Conservation (phyloP, 2,888 invertebrate genomes). For the Spilosoma lubricipeda region DNA sequence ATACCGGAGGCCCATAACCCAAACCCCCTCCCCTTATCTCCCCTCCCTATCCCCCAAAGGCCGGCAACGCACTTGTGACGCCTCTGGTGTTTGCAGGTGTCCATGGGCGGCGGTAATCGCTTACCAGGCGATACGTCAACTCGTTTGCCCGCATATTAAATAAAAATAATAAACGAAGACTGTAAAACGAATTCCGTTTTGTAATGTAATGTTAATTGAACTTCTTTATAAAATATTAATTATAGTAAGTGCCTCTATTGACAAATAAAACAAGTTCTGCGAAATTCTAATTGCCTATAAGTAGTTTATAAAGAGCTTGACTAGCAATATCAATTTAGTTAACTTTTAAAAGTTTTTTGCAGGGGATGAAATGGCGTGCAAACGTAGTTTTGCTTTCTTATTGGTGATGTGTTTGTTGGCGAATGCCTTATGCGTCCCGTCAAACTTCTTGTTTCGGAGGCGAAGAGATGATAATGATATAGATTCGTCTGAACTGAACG, state of each 20-base stretch:
- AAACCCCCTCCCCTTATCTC: too few relatives aligned
- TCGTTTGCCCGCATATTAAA: too few relatives aligned
- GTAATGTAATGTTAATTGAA: too few relatives aligned
- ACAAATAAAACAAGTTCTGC: conserved; percentile 22
- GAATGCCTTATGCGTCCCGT: conserved; percentile 66
- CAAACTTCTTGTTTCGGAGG: conserved; percentile 31
- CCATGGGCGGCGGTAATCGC: too few relatives aligned
- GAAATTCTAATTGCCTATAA: conserved; percentile 35
- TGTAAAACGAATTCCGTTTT: too few relatives aligned
- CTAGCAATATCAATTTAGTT: conserved; percentile 19
- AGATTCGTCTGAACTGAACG: conserved; percentile 17
- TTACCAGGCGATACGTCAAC: too few relatives aligned
- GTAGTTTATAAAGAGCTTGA: conserved; percentile 15
- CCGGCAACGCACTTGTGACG: too few relatives aligned
- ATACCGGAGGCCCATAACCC: too few relatives aligned
- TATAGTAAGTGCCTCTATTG: neutral
- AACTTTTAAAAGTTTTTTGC: conserved; percentile 44
- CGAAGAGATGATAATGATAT: conserved; percentile 46
- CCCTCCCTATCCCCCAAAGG: too few relatives aligned
- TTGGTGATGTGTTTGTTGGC: conserved; percentile 62
- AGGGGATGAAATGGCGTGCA: conserved; percentile 61
- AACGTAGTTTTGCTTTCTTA: conserved; percentile 50
- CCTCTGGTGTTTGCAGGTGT: too few relatives aligned
- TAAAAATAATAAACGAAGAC: too few relatives aligned
- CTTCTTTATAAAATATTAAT: too few relatives aligned